phyloP scores from a whole-genome alignment of 2,797 vertebrate genomes.

The Hydrophis major region DNA sequence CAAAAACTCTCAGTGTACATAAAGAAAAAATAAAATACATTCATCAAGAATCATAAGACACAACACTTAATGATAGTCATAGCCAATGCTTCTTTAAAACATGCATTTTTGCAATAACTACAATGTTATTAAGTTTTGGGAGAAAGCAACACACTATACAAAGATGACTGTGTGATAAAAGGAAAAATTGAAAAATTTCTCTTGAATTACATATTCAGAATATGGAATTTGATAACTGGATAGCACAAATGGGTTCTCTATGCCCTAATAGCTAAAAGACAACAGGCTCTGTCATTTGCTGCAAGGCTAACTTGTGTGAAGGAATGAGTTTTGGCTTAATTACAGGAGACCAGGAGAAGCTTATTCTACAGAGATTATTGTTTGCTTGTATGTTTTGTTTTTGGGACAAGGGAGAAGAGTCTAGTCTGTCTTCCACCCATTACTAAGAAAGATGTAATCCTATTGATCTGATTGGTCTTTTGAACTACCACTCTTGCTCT shows the following conservation, averaged over 20 bases:
- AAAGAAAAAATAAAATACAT: no score
- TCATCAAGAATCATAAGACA: no score
- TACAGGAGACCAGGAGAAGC: not conserved
- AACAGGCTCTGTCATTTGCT: not conserved
- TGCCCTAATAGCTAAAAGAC: not conserved
- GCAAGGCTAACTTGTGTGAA: not conserved
- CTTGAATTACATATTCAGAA: not conserved
- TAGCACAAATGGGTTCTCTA: not conserved
- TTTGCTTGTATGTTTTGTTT: not conserved
- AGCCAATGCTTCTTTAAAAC: not conserved
- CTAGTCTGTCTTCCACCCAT: not conserved
- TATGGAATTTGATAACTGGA: not conserved
- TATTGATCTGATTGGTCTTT: not conserved
- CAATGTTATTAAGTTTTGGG: not conserved
- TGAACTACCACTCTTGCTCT: not conserved
- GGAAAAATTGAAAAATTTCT: not conserved
- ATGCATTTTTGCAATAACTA: not conserved
- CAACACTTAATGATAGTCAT: no score
- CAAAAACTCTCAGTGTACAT: no score
- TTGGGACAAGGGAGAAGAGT: not conserved
- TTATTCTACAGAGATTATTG: not conserved
- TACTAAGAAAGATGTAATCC: not conserved
- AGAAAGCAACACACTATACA: not conserved
- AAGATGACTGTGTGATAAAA: not conserved
- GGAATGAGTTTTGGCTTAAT: not conserved